Base-by-base conservation (phyloP, 2,797 vertebrate species). In the Hyperoplus lanceolatus region DNA sequence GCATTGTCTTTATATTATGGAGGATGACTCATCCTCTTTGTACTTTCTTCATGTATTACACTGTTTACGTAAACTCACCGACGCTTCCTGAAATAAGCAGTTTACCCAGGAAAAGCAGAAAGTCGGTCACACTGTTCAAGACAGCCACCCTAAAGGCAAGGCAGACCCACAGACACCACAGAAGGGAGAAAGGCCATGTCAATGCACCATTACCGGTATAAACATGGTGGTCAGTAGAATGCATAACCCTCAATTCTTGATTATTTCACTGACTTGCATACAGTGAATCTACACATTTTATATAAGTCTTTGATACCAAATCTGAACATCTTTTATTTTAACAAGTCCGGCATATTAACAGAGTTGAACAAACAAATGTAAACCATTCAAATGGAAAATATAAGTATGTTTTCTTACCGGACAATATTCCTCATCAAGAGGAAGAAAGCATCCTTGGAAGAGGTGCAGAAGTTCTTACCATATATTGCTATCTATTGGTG, bases 401-500 rank as follows among this genome's bases (percentile, higher is more conserved):
- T 16, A 29, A 48, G 42, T 42, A 29, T 13, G 29, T 29, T 11
- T 9, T 54, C 84, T 94, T 94, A 99, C 98, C 97, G 97, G 82
- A 99, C 86, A 79, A 98, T 92, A 43, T 99, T 99, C 91, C 98
- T 96, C 97, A 99, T 99, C 80, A 99, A 92, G 82, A 99, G 93
- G 84, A 95, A 97, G 94, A 99, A 98, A 1, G 97, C 97, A 3
- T 99, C 96, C 88, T 90, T 97, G 58, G 98, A 97, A 0, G 98
- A 98, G 6, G 93, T 94, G 89, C 97, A 99, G 95, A 99, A 99
- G 94, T 95, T 98, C 93, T 96, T 97, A 80, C 98, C 98, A 48
- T 99, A 97, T 90, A 99, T 96, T 84, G 97, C 98, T 90, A 99
- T 97, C 98, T 99, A 92, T 79, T 87, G 89, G 88, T 86, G 46